phyloP scores from a whole-genome alignment of 2,113 vertebrate species.

The Solea senegalensis region DNA sequence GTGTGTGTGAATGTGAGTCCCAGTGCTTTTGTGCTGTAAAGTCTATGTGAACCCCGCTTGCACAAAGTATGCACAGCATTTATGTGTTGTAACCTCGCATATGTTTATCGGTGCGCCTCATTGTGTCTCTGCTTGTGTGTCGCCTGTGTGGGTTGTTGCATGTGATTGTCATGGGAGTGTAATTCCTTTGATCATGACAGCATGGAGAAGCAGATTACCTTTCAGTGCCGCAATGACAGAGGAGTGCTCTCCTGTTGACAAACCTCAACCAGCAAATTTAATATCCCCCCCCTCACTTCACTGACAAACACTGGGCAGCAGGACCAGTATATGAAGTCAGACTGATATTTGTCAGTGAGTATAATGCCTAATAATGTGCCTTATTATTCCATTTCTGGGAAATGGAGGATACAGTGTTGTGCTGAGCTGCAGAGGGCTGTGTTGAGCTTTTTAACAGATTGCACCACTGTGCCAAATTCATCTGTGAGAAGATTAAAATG shows the following conservation, averaged over 20 bases:
- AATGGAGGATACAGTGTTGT: neutral
- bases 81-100: neutral
- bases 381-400: constrained; percentile 25
- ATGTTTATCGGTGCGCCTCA: constrained; percentile 13
- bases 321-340: constrained; percentile 12
- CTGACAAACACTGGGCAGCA: constrained; percentile 12
- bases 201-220: constrained; percentile 71
- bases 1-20: constrained; percentile 16
- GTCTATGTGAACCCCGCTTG: neutral
- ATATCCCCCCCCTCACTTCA: constrained; percentile 47
- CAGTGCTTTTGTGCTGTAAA: constrained; percentile 3
- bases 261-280: constrained; percentile 52
- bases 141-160: constrained; percentile 49
- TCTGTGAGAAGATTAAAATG: constrained; percentile 33
- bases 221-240: constrained; percentile 49
- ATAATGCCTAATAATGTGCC: constrained; percentile 32
- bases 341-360: constrained; percentile 39
- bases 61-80: neutral
- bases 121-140: constrained; percentile 21
- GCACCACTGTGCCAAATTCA: constrained; percentile 3
- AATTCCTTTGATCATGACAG: constrained; percentile 66
- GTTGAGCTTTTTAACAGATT: constrained; percentile 28
- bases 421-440: neutral
- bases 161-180: constrained; percentile 56
- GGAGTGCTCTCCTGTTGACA: constrained; percentile 56